These are phyloP conservation scores for Peromyscus polionotus DNA, from an alignment of 2,113 vertebrate genomes.

Conservation along the genomic window DNA sequence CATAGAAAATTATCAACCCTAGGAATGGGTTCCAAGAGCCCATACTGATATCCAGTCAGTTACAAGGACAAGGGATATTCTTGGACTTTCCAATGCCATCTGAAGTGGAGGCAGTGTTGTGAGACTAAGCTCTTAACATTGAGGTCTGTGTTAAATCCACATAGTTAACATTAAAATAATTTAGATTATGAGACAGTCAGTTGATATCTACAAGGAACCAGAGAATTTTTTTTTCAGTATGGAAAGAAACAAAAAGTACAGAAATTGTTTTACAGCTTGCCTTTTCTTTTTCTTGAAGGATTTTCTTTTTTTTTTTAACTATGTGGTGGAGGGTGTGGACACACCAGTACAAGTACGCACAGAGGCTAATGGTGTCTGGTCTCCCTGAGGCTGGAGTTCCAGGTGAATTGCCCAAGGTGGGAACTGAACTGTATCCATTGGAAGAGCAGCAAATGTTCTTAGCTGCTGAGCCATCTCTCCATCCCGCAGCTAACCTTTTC, in stretches of 20 bases:
- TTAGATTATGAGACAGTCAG: background rate
- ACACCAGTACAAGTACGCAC: background rate
- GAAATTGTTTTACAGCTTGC: background rate
- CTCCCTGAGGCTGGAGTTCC: background rate
- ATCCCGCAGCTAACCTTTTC: background rate
- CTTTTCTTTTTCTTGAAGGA: background rate
- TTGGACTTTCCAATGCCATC: too few species aligned
- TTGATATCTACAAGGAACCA: background rate
- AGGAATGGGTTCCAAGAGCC: too few species aligned
- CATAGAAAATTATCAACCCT: too few species aligned
- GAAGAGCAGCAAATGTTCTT: background rate
- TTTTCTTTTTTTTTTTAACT: background rate
- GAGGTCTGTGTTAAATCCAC: too few species aligned
- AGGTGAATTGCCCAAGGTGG: background rate
- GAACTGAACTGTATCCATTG: background rate
- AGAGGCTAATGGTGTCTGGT: background rate
- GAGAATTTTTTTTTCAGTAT: background rate
- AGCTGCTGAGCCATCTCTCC: background rate
- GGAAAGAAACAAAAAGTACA: background rate
- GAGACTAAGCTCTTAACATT: too few species aligned
- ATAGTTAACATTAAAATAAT: background rate
- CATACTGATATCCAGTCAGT: too few species aligned
- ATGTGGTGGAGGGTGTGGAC: background rate
- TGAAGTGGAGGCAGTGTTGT: too few species aligned
- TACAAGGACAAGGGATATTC: too few species aligned